Evolutionary conservation across 2,113 vertebrate genomes (phyloP).

Genomic region (Alligator mississippiensis): DNA sequence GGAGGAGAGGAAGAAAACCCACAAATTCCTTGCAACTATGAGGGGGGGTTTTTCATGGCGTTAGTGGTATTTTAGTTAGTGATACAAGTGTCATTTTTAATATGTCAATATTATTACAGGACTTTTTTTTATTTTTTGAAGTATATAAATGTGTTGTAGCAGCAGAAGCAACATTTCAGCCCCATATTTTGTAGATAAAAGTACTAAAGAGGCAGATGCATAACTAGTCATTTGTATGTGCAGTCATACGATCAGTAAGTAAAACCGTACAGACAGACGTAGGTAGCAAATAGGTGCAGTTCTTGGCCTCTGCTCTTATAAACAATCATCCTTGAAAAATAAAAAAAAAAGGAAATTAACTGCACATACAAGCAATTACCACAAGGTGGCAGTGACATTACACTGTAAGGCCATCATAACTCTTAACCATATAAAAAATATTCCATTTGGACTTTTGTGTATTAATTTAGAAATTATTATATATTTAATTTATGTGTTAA

Average conservation of each 20-base stretch:
- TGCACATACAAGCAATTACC: not conserved
- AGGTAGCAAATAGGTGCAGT: not conserved
- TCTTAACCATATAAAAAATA: not conserved
- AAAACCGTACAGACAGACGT: not conserved
- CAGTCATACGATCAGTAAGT: not conserved
- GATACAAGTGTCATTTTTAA: no score
- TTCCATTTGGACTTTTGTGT: not conserved
- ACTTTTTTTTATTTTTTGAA: no score
- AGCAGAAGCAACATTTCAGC: not conserved
- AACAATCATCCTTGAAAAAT: rapidly evolving
- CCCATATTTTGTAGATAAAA: not conserved
- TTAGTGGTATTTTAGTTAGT: no score
- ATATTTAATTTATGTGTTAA: not conserved
- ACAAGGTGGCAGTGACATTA: conserved; percentile 13
- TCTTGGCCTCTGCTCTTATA: not conserved
- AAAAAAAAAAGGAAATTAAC: rapidly evolving
- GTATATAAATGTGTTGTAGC: no score
- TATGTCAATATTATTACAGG: no score
- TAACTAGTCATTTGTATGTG: rapidly evolving
- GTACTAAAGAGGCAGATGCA: not conserved
- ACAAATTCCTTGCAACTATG: no score
- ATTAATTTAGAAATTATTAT: not conserved
- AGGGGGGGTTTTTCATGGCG: no score
- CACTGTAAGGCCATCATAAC: not conserved
- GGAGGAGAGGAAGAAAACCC: no score